phyloP scores from a whole-genome alignment of 2,888 invertebrate genomes.

The Drosophila kokeensis region DNA sequence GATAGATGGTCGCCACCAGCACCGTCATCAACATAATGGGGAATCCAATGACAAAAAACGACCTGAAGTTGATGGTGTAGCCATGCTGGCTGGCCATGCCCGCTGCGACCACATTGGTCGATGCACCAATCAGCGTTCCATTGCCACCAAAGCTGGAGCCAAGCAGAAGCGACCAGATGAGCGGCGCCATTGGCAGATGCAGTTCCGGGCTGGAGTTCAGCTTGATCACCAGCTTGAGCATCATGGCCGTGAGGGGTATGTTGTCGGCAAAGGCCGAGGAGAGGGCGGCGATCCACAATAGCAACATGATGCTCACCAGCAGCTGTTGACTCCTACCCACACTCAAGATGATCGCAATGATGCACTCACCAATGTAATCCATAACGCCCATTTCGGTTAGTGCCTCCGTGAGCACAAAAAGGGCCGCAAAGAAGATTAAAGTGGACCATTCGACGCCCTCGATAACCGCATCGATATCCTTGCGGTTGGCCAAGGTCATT shows the following conservation, averaged over 20 bases:
- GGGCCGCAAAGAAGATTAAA: constrained; percentile 93
- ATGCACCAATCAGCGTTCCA: constrained; percentile 95
- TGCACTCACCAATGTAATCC: constrained; percentile 90
- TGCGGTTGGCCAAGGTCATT: constrained; percentile 90
- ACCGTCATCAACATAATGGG: constrained; percentile 92
- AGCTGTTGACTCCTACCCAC: constrained; percentile 88
- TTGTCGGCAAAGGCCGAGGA: constrained; percentile 96
- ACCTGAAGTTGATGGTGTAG: constrained; percentile 91
- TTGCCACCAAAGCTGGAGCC: constrained; percentile 96
- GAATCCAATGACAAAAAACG: constrained; percentile 93
- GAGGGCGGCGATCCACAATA: constrained; percentile 92
- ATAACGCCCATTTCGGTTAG: constrained; percentile 92
- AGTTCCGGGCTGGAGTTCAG: constrained; percentile 89
- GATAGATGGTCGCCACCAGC: constrained; percentile 88
- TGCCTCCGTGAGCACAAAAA: constrained; percentile 96
- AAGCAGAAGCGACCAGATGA: constrained; percentile 93
- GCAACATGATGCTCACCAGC: constrained; percentile 90
- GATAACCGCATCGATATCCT: constrained; percentile 92
- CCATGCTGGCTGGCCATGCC: constrained; percentile 96
- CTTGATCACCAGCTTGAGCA: constrained; percentile 91
- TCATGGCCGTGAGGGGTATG: constrained; percentile 95
- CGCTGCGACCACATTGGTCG: constrained; percentile 95
- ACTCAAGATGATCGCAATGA: constrained; percentile 87
- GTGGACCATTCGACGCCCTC: constrained; percentile 96
- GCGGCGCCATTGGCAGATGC: constrained; percentile 90